Evolutionary conservation across 2,888 invertebrate genomes (phyloP), one percentile per base, ranked within the genome.

Genomic region (Notocelia uddmanniana): DNA sequence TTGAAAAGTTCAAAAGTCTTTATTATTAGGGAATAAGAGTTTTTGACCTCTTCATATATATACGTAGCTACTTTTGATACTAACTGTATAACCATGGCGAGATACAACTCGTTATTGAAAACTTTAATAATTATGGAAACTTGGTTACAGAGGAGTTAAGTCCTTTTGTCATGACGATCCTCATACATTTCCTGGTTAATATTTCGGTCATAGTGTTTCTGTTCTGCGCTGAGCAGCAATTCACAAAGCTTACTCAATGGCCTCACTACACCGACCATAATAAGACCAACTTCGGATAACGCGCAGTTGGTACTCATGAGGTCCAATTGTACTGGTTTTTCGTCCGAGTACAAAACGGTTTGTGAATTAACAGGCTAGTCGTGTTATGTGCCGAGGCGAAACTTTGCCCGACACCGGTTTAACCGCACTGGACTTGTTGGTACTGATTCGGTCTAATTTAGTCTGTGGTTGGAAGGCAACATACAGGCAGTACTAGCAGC

Each of bases 401-500:
- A 74, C 70, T 74, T 73, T 69, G 50, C 50, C 62, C 68, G 45
- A 63, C 79, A 83, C 84, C 84, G 85, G 82, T 84, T 85, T 85
- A 85, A 81, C 79, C 79, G 78, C 77, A 78, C 80, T 74, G 76
- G 81, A 86, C 84, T 87, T 84, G 86, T 82, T 84, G 74, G 76
- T 74, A 87, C 86, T 89, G 89, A 88, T 88, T 87, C 83, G 76
- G 77, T 83, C 84, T 85, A 88, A 87, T 86, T 87, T 85, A 82
- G 83, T 76, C 81, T 81, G 83, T 67, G 80, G 81, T 74, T 73
- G 63, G 45, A 15, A 71, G 75, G 75, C 19, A 48, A 41, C 52
- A 68, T 23, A 45, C 21, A 21, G 15, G 21, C 11, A n/a, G 21
- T 21, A 37, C 21, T 21, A 52, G 3, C 13, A 21, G 5, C 13